phyloP scores from a whole-genome alignment of 1,140 invertebrate genomes.

The Alviniconcha marisindica region DNA sequence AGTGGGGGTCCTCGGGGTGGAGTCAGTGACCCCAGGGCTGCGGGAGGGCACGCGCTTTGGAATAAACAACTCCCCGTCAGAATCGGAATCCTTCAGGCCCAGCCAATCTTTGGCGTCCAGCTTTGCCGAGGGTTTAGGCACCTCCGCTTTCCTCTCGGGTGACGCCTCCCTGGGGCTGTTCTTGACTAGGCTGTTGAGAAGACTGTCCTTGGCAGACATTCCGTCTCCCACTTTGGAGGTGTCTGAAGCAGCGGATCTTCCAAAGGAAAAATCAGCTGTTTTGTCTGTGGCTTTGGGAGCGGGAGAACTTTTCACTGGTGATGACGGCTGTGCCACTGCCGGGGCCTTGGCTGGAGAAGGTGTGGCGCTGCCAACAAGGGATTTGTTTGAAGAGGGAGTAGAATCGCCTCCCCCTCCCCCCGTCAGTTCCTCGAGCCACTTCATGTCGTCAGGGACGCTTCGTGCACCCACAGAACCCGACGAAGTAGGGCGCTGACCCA shows the following conservation, averaged over 20 bases:
- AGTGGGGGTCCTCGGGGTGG: slow-evolving; percentile 26
- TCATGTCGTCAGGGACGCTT: slow-evolving; percentile 57
- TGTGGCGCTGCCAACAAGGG: neutral
- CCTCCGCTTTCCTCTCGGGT: neutral
- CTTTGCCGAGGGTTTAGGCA: slow-evolving; percentile 27
- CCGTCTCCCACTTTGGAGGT: neutral
- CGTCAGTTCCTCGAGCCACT: slow-evolving; percentile 55
- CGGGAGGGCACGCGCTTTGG: slow-evolving; percentile 42
- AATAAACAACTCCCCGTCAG: slow-evolving; percentile 56
- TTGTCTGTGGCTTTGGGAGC: neutral
- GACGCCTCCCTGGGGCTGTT: neutral
- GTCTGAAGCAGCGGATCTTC: neutral
- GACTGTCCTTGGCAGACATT: neutral
- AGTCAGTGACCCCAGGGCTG: slow-evolving; percentile 38
- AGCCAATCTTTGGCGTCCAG: slow-evolving; percentile 54
- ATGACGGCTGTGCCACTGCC: neutral
- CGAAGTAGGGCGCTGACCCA: slow-evolving; percentile 43
- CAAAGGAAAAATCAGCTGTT: no score
- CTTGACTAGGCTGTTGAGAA: neutral
- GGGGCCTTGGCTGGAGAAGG: slow-evolving; percentile 32
- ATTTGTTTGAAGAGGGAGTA: slow-evolving; percentile 32
- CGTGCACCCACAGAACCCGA: slow-evolving; percentile 32
- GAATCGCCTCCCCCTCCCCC: slow-evolving; percentile 24
- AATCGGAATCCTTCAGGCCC: slow-evolving; percentile 58
- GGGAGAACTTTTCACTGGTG: neutral